Conservation (phyloP, 2,797 vertebrate species). For the Sarcophilus harrisii region DNA sequence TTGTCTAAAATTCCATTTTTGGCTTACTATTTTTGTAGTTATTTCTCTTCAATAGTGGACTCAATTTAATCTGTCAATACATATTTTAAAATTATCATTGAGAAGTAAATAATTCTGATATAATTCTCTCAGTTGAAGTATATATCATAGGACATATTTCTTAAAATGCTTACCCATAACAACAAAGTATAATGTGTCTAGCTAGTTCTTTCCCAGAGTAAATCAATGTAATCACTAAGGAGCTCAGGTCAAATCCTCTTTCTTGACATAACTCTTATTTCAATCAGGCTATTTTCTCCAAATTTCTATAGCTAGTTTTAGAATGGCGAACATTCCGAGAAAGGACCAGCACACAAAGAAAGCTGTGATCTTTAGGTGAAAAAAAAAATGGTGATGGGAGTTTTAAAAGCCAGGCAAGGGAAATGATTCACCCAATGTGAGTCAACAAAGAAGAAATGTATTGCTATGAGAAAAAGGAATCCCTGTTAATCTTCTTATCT, state of each 20-base stretch:
- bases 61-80: constrained; percentile 2
- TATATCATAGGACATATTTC: not conserved
- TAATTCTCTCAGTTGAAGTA: not conserved
- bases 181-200: not conserved
- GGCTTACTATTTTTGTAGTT: not conserved
- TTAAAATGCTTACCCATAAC: not conserved
- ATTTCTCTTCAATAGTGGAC: not conserved
- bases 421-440: not conserved
- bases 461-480: not conserved
- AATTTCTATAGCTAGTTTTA: not conserved
- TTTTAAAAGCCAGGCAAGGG: not conserved
- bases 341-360: not conserved
- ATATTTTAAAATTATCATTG: constrained; percentile 19
- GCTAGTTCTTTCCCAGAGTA: not conserved
- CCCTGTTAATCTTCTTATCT: not conserved
- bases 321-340: not conserved
- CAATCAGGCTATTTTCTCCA: not conserved
- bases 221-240: not conserved
- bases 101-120: not conserved
- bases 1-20: not conserved
- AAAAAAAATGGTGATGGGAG: not conserved
- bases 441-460: not conserved
- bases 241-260: not conserved
- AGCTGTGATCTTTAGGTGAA: not conserved
- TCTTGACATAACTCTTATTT: not conserved